A percentile compares a stretch with the other conserved stretches of the same genome.
phyloP scores from a whole-genome alignment of 2,888 invertebrate genomes.

The Dascillus cervinus region DNA sequence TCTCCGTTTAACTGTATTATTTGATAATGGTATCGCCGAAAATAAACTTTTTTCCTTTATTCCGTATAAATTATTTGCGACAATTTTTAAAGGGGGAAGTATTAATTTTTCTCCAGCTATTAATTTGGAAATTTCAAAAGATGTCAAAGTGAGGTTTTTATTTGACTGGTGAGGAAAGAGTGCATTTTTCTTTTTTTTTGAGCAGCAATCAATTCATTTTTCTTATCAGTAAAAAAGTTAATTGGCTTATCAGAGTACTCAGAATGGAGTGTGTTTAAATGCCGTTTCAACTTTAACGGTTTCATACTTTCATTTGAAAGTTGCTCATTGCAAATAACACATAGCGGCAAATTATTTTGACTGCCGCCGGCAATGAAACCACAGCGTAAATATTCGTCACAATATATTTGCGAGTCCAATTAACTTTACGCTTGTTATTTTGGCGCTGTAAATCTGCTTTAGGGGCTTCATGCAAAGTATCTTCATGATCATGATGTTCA shows the following conservation, averaged over 20 bases:
- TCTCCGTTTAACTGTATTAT: slow-evolving; percentile 8
- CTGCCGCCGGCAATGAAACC: slow-evolving; percentile 9
- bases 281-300: slow-evolving; percentile 14
- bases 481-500: slow-evolving; percentile 4
- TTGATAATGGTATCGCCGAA: slow-evolving; percentile 7
- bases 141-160: slow-evolving; percentile 8
- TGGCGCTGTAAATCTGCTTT: slow-evolving; percentile 3
- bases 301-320: slow-evolving; percentile 18
- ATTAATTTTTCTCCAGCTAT: slow-evolving; percentile 10
- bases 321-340: slow-evolving; percentile 15
- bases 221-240: slow-evolving; percentile 5
- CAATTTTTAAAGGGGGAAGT: slow-evolving; percentile 10
- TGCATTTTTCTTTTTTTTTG: slow-evolving; percentile 7
- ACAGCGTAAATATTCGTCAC: slow-evolving; percentile 10
- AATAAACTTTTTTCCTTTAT: slow-evolving; percentile 5
- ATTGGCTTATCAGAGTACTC: slow-evolving; percentile 5
- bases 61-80: slow-evolving; percentile 7
- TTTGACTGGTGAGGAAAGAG: slow-evolving; percentile 4
- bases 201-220: slow-evolving; percentile 6
- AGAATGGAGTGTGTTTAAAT: slow-evolving; percentile 7
- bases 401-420: slow-evolving; percentile 5
- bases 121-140: slow-evolving; percentile 9
- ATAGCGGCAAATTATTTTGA: slow-evolving; percentile 12
- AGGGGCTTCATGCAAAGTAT: slow-evolving; percentile 3
- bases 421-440: slow-evolving; percentile 5